Evolutionary conservation across 23 tunicate species (phyloP), one percentile per base, ranked within the genome.

Genomic region (Trididemnum miniatum): DNA sequence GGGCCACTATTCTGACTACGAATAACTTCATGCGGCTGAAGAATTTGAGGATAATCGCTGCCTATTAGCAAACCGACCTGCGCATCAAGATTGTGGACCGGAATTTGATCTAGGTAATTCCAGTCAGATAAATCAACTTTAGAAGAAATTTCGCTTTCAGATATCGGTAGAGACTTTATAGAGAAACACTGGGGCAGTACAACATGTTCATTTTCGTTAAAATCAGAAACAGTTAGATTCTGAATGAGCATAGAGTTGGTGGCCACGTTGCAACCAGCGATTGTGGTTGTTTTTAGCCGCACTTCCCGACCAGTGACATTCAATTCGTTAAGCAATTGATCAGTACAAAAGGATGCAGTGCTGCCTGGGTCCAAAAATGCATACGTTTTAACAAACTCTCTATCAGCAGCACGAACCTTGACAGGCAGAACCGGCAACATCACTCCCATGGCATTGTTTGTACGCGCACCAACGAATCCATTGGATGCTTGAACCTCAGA

Each of bases 221-320:
- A n/a, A n/a, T n/a, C n/a, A n/a, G n/a, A n/a, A n/a, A n/a, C 83
- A 5, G 34, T 63, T 51, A 79, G 60, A 23, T 79, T 79, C 1
- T 34, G 62, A 60, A 79, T 31, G 9, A 79, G 24, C 49, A 33
- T 79, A 34, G 72, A 71, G 31, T 63, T 79, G 34, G 37, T 79
- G n/a, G 31, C 25, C 27, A 31, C 31, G 25, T 57, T 63, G 1
- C 29, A 37, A 50, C 64, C 25, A 59, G 62, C 28, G 31, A 79
- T 79, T 33, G 83, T n/a, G 31, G 64, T 35, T 32, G 83, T 79
- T 2, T 32, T 50, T n/a, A n/a, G n/a, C n/a, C n/a, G n/a, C n/a
- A n/a, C n/a, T n/a, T n/a, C n/a, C n/a, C n/a, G n/a, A n/a, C n/a
- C n/a, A n/a, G n/a, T n/a, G n/a, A n/a, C n/a, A 44, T 62, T 71